Evolutionary conservation across 1,140 invertebrate genomes (phyloP), one percentile per base, ranked within the genome.

Genomic region (Camponotus vicinus): DNA sequence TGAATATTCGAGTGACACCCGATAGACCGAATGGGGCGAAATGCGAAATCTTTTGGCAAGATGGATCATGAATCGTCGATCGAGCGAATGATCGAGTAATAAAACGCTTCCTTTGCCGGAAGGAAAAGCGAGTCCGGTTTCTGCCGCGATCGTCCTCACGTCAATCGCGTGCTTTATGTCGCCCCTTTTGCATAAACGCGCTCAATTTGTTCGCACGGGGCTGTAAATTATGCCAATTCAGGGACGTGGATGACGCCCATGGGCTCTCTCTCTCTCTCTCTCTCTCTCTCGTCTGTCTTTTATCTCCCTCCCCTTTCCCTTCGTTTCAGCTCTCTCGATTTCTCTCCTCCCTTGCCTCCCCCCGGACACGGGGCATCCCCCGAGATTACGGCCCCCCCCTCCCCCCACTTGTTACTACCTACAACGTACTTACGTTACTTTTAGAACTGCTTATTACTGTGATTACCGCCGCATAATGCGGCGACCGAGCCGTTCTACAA

Each of bases 401-500:
- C 4, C 15, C 13, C 15, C 49, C 86, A 93, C 90, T 94, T 90
- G 91, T 93, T 92, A 94, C 93, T 93, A 94, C 93, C 92, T 94
- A 94, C 93, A 92, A 93, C 91, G 89, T 93, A 93, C 93, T 93
- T 93, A 93, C 85, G 90, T 92, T 93, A 91, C 92, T 93, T 92
- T 93, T 92, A 93, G 92, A 93, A 93, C 93, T 89, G 93, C 92
- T 94, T 94, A 94, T 94, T 94, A 93, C 93, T 91, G 90, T 94
- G 92, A 94, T 94, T 93, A 93, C 92, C 78, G 87, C 91, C 92
- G 92, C 92, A 94, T 93, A 93, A 94, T 93, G 91, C 91, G 83
- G 86, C 87, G 89, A 87, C 66, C 91, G 88, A 92, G 84, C 87
- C 91, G 89, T 92, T 93, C 91, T 93, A 92, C 93, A 93, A 93